These are phyloP conservation scores for Apostichopus japonicus DNA, from an alignment of 35 echinoderm and acorn worm species.

Conservation along the genomic window DNA sequence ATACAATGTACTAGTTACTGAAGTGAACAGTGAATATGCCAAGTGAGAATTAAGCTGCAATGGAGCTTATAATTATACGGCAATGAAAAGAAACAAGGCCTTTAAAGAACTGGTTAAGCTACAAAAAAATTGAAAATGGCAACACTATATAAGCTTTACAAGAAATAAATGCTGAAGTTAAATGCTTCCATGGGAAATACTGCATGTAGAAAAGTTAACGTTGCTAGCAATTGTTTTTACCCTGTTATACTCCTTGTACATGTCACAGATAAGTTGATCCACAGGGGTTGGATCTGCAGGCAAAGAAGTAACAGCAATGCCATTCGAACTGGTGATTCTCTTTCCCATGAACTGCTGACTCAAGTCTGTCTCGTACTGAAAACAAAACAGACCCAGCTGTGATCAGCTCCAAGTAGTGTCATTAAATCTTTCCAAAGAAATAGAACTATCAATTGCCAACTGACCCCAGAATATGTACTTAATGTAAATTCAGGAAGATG, in stretches of 20 bases:
- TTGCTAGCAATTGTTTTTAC: background rate
- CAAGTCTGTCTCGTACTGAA: constrained; percentile 45
- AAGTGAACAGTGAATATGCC: no score
- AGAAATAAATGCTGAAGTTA: background rate
- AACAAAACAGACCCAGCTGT: background rate
- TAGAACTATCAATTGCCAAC: no score
- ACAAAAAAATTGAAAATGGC: no score
- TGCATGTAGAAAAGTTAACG: background rate
- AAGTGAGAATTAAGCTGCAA: no score
- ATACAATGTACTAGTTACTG: no score
- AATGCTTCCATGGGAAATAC: background rate
- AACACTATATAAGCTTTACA: background rate
- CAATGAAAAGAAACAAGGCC: no score
- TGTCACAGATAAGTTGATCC: constrained; percentile 58
- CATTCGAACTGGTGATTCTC: constrained; percentile 55
- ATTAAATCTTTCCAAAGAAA: no score
- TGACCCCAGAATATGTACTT: no score
- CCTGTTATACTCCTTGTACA: constrained; percentile 56
- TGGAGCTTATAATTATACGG: no score
- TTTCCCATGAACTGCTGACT: constrained; percentile 34
- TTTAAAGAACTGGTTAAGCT: no score
- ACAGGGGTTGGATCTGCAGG: constrained; percentile 24
- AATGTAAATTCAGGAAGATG: no score
- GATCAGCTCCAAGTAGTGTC: no score
- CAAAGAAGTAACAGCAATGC: constrained; percentile 27